Base-by-base conservation (phyloP, 37 sponge, comb jelly and placozoan species). In the Spongilla lacustris region DNA sequence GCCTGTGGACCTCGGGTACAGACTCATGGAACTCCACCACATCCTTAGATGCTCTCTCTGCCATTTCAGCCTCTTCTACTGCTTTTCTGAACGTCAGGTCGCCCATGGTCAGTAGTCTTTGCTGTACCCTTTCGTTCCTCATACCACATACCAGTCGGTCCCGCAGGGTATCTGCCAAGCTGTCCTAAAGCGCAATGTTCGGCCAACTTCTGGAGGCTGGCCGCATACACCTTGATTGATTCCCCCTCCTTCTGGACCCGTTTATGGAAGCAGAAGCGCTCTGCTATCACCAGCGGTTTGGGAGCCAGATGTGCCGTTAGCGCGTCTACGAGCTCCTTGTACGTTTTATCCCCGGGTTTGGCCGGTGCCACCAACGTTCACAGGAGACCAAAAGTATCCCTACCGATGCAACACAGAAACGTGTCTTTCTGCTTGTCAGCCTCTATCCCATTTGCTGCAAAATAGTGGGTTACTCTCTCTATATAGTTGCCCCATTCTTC, bases 81-180 rank as follows among this genome's bases (percentile, higher is more conserved):
- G 78, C 78, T 41, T 77, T 77, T 26, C 46, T 50, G 36, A 24
- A 77, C 49, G 49, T 77, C 27, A 77, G 27, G 49, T 34, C 49
- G 23, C 27, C n/a, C 49, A 48, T 50, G 17, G 78, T 23, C 49
- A 77, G 50, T 36, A 77, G 36, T 27, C 49, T 41, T 26, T 77
- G 41, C 78, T 77, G 78, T 12, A 26, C 26, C n/a, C 12, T 31
- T 21, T 27, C 34, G 22, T 68, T 32, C 17, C 32, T 23, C 21
- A 66, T 80, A 2, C 81, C 81, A 67, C 81, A 80, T 27, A 66
- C 81, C 27, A 80, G 28, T 17, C 81, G 68, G 69, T 80, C 81
- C 17, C 81, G 68, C 22, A 80, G 31, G n/a, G 37, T 80, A 33
- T 80, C 81, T 27, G 58, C 81, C 69, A 80, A 32, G 28, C 27